Base-by-base conservation (phyloP, 2,888 invertebrate species). In the Euclidia mi region DNA sequence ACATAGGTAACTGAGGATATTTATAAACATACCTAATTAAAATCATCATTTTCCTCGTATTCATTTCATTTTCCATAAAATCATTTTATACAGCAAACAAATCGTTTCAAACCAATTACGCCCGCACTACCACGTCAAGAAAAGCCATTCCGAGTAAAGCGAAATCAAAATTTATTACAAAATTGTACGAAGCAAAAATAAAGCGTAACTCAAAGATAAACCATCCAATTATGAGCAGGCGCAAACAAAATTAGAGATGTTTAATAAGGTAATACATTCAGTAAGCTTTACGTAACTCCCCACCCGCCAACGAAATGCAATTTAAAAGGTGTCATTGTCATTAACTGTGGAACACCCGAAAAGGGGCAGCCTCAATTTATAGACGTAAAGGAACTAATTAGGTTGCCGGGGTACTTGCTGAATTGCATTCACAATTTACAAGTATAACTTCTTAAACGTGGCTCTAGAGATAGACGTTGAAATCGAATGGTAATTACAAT, bases 271-370 rank as follows among this genome's bases (percentile, higher is more conserved):
- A 65, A 65, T 65, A 67, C 58, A 61, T 76, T 72, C 65, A 52
- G 53, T 53, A 48, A 56, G 57, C 67, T 52, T 59, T 67, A 65
- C 65, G 67, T 65, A 68, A 69, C 65, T 53, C 58, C 50, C 43
- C 28, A 28, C 62, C 63, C 51, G 46, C 56, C 62, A 71, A 74
- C 67, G 61, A 67, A 78, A 76, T 78, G 74, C 78, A 77, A 80
- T 82, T 79, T 77, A 73, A 71, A 76, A 73, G 70, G 71, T 69
- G 80, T 77, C 78, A 78, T 71, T 66, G 71, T 71, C 72, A 80
- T 78, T 79, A 74, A 68, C 57, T 67, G 40, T 40, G 56, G 56
- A 67, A 63, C 61, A 62, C 44, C 50, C 47, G n/a, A 67, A 67
- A 51, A 55, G 32, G 49, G 43, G 46, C 38, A 60, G 53, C 41